A percentile compares a stretch with the other conserved stretches of the same genome.
Conservation (phyloP, 37 sponge, comb jelly and placozoan species). For the Halisarca cf. caerulea region DNA sequence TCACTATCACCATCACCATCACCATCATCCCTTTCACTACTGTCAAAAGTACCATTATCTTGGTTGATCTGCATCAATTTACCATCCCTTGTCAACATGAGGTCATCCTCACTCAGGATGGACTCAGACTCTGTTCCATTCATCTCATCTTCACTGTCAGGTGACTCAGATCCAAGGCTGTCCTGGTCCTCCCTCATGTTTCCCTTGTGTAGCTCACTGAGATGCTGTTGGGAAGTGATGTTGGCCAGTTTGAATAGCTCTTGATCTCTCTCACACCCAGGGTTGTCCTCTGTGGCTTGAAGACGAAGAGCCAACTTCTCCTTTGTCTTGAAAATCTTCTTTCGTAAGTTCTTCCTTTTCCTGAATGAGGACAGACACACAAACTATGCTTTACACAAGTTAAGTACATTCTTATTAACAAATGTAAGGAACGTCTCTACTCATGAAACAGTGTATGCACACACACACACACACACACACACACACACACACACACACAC, state of each 20-base stretch:
- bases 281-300: constrained; percentile 1
- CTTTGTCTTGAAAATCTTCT: constrained; percentile 59
- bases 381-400: too few relatives aligned
- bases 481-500: too few relatives aligned
- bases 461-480: too few relatives aligned
- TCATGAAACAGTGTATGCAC: too few relatives aligned
- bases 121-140: constrained; percentile 4
- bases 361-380: constrained; percentile 38
- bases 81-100: too few relatives aligned
- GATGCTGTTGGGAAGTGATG: constrained; percentile 52
- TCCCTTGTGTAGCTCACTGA: constrained; percentile 54
- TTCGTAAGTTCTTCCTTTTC: constrained; percentile 34
- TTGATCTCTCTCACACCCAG: constrained; percentile 15
- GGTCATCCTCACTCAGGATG: too few relatives aligned
- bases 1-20: constrained; percentile 6
- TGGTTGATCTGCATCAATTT: too few relatives aligned
- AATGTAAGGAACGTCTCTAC: too few relatives aligned
- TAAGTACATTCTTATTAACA: too few relatives aligned
- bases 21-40: constrained; percentile 21
- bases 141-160: background rate
- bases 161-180: background rate
- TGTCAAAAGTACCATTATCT: background rate
- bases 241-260: constrained; percentile 52
- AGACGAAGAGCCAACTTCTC: constrained; percentile 47
- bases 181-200: constrained; percentile 29